Evolutionary conservation across 2,797 vertebrate species (phyloP).

Genomic region (Remorina albescens): DNA sequence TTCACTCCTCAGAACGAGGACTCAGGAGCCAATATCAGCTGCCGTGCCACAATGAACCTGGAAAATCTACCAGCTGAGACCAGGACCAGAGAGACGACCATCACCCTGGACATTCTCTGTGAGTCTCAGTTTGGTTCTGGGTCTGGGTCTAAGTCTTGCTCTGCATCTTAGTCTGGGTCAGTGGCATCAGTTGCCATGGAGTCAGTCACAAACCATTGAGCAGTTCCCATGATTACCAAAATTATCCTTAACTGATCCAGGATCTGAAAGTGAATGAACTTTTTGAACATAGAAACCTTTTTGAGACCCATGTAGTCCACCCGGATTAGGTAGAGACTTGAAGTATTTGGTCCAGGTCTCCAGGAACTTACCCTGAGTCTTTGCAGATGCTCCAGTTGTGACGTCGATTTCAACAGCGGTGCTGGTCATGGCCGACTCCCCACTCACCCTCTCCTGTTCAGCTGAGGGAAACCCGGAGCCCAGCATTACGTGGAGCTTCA

Average conservation of each 20-base stretch:
- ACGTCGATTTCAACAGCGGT: not conserved
- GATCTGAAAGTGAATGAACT: no score
- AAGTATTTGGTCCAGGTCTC: not conserved
- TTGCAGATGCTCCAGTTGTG: conserved; percentile 70
- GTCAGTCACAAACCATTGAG: no score
- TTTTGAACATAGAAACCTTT: no score
- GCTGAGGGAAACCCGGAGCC: conserved; percentile 75
- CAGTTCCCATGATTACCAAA: no score
- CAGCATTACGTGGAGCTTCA: conserved; percentile 71
- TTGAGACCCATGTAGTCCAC: no score
- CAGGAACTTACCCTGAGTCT: not conserved
- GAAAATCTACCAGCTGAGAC: conserved; percentile 36
- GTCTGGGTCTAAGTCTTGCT: no score
- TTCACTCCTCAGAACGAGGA: conserved; percentile 59
- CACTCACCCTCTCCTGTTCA: conserved; percentile 69
- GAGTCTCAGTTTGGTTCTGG: no score
- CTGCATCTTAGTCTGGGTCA: not conserved
- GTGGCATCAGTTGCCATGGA: no score
- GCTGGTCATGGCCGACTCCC: conserved; percentile 65
- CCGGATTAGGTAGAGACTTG: no score
- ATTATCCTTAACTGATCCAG: no score
- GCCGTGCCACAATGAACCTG: conserved; percentile 70
- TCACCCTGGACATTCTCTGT: conserved; percentile 70
- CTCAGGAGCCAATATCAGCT: conserved; percentile 62
- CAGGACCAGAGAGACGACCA: conserved; percentile 58